phyloP scores from a whole-genome alignment of 2,797 vertebrate genomes.

The Hydrocynus forskahlii region DNA sequence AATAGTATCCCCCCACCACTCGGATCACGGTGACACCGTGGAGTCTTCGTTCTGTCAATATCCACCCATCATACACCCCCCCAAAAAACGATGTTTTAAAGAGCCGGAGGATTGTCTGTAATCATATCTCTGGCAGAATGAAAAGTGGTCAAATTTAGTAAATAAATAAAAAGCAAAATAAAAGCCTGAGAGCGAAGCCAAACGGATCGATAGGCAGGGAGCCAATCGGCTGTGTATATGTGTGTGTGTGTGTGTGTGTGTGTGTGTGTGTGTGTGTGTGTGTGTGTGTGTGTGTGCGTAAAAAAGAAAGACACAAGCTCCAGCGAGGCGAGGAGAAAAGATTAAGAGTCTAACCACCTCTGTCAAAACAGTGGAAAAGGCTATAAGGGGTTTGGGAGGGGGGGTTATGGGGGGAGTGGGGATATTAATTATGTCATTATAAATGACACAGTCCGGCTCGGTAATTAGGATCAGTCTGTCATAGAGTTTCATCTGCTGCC shows the following conservation, averaged over 20 bases:
- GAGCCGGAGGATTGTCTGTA: constrained; percentile 43
- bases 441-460: constrained; percentile 49
- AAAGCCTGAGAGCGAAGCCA: constrained; percentile 24
- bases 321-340: constrained; percentile 47
- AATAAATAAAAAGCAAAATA: constrained; percentile 54
- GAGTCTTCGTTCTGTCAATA: constrained; percentile 53
- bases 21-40: constrained; percentile 39
- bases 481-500: constrained; percentile 44
- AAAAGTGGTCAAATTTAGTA: constrained; percentile 44
- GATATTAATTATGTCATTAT: constrained; percentile 57
- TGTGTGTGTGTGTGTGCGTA: too few relatives aligned
- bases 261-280: too few relatives aligned
- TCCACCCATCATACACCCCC: constrained; percentile 39
- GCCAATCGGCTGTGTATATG: constrained; percentile 20
- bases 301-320: constrained; percentile 34
- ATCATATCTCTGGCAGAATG: constrained; percentile 49
- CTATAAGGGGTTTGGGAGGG: constrained; percentile 29
- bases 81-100: constrained; percentile 32
- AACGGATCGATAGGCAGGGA: constrained; percentile 51
- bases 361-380: constrained; percentile 57
- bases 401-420: constrained; percentile 16
- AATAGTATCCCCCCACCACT: constrained; percentile 20
- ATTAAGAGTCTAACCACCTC: constrained; percentile 53
- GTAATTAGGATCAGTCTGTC: constrained; percentile 53
- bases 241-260: constrained; percentile 3